phyloP scores from a whole-genome alignment of 2,113 vertebrate genomes.

The Halichoerus grypus region DNA sequence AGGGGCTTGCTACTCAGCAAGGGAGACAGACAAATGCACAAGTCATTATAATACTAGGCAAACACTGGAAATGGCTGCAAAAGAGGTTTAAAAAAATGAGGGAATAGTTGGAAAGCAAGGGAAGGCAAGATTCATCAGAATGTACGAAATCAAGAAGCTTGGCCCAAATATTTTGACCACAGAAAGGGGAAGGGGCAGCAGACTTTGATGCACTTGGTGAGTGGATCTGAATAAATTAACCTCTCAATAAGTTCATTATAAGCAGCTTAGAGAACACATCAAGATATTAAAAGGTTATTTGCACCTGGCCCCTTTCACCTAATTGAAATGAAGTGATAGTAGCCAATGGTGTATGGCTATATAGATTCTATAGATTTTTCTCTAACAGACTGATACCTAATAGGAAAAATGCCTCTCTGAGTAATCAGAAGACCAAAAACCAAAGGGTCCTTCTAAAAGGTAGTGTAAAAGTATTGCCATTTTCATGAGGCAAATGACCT shows the following conservation, averaged over 20 bases:
- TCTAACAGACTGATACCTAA: conserved; percentile 10
- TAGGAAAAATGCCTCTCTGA: background rate
- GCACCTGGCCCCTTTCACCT: background rate
- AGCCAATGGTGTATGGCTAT: background rate
- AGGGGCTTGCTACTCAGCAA: conserved; percentile 62
- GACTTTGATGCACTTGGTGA: background rate
- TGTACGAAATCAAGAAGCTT: conserved; percentile 5
- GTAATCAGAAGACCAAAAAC: conserved; percentile 5
- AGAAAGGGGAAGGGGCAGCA: background rate
- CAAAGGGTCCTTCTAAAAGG: background rate
- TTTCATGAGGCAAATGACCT: background rate
- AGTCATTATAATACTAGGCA: conserved; percentile 70
- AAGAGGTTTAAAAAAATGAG: conserved; percentile 54
- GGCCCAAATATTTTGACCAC: conserved; percentile 52
- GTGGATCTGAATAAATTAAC: background rate
- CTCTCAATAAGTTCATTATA: conserved; percentile 53
- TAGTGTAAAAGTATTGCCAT: background rate
- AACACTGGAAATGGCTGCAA: conserved; percentile 57
- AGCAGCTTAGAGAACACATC: background rate
- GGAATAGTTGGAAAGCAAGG: background rate
- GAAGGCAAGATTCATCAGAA: conserved; percentile 17
- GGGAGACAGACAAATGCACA: conserved; percentile 71
- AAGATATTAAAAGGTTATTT: conserved; percentile 47
- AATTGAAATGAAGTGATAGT: conserved; percentile 54
- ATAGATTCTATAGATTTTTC: conserved; percentile 24